Evolutionary conservation across 2,888 invertebrate genomes (phyloP), one percentile per base, ranked within the genome.

Genomic region (Aspidiotus destructor): DNA sequence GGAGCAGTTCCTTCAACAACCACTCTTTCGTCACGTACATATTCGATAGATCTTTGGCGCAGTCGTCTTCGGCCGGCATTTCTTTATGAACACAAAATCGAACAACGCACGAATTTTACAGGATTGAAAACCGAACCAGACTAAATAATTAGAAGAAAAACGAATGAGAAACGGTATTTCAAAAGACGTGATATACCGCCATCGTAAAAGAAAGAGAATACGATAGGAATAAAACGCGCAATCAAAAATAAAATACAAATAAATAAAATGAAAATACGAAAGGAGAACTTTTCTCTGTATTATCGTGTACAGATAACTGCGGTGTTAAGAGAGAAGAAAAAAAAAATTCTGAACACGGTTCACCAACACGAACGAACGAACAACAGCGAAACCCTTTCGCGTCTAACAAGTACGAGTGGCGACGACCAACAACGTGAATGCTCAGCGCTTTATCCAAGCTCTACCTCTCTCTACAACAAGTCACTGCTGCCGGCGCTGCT

Each of bases 1-100:
- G 83, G 73, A 90, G 79, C 73, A 90, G 79, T 77, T 89, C 86
- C 48, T 84, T 81, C 75, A 88, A 81, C 73, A 91, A 81, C 86
- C 89, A 88, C 77, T 89, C 89, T 77, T 85, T 86, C 70, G 84
- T 82, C 74, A 87, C 85, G 76, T 83, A 80, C 76, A 86, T 69
- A 41, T 69, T 62, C n/a, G 69, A 55, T 16, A 41, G 60, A 15
- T 44, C 52, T 41, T 52, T 40, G 11, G 28, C 5, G 44, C 42
- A 15, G 58, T 73, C 73, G 41, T 73, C 72, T 69, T 72, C 72
- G 41, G 77, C 76, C 68, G 79, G 79, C 79, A 79, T 79, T 13
- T n/a, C n/a, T 55, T 64, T 40, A 64, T 55, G n/a, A 41, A 5
- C 1, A 28, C 28, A 28, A 1, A 28, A 28, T 28, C 28, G 48